Evolutionary conservation across 2,888 invertebrate genomes (phyloP).

Genomic region (Drosophila siamana): DNA sequence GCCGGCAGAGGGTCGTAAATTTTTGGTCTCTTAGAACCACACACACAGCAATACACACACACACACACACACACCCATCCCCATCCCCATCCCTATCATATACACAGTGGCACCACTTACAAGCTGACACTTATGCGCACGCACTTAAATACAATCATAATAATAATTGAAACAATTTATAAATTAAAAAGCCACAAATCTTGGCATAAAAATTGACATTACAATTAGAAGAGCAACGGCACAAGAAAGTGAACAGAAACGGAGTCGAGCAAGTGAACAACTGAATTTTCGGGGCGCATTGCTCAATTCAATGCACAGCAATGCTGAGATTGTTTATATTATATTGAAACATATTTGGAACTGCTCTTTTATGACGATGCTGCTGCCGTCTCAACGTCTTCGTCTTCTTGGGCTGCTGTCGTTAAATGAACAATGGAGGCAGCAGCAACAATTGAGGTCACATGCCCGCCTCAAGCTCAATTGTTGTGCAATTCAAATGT

Average conservation of each 20-base stretch:
- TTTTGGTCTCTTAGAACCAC: slow-evolving; percentile 58
- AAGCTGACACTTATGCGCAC: slow-evolving; percentile 68
- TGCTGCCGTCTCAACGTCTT: slow-evolving; percentile 1
- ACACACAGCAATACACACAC: slow-evolving; percentile 12
- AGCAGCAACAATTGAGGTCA: slow-evolving; percentile 67
- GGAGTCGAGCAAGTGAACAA: slow-evolving; percentile 16
- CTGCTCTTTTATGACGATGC: slow-evolving; percentile 52
- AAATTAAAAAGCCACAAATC: slow-evolving; percentile 83
- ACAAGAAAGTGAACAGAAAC: slow-evolving; percentile 53
- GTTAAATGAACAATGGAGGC: slow-evolving; percentile 73
- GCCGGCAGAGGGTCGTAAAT: slow-evolving; percentile 71
- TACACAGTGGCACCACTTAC: slow-evolving; percentile 16
- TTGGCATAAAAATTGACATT: slow-evolving; percentile 76
- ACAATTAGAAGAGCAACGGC: slow-evolving; percentile 59
- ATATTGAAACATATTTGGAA: slow-evolving; percentile 49
- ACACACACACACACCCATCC: slow-evolving; percentile 18
- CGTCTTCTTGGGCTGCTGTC: slow-evolving; percentile 36
- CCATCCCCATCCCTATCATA: too few species aligned
- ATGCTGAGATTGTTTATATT: slow-evolving; percentile 29
- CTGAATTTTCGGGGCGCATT: slow-evolving; percentile 21
- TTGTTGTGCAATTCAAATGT: slow-evolving; percentile 56
- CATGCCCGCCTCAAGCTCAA: slow-evolving; percentile 43
- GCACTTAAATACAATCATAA: slow-evolving; percentile 80
- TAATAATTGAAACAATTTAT: slow-evolving; percentile 81
- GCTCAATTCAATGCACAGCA: slow-evolving; percentile 5